Evolutionary conservation across 53 echinoderm and acorn worm species (phyloP), one percentile per base, ranked within the genome.

Genomic region (Echinometra lucunter): DNA sequence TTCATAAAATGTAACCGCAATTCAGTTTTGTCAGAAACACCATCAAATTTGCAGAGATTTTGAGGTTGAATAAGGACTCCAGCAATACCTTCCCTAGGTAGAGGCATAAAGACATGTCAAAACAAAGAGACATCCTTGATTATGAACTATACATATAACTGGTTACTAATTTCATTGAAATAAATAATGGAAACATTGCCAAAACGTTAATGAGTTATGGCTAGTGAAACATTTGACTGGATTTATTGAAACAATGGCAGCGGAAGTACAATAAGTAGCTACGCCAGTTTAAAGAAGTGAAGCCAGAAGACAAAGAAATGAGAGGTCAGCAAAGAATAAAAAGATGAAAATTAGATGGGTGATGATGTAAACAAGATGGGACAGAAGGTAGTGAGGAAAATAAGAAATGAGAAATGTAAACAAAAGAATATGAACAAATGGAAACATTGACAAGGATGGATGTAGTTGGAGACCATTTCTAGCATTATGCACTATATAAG

Each of bases 251-350:
- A 38, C 80, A 80, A 19, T 80, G 19, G 40, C 21, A 38, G 28
- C 44, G 80, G 80, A 80, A 80, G n/a, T n/a, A n/a, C n/a, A n/a
- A n/a, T n/a, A n/a, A n/a, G 80, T 42, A 38, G 80, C 80, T 80
- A 44, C 21, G 21, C 21, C 40, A 80, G 40, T 21, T 80, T 38
- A 28, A 38, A 80, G 80, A 44, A 80, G 21, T 18, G 42, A 80
- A 18, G 80, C 19, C 18, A 6, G 42, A 42, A 42, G 42, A 40
- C 40, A 42, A 15, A 21, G 80, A 80, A n/a, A 42, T 42, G 3
- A 80, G 17, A 16, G 6, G 19, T 9, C 4, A 37, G 18, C 6
- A 16, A 38, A 40, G 80, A 78, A 40, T 1, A 6, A 5, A 66
- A 66, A 7, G 42, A 40, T 1, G 7, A 5, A 66, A 66, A 7